Evolutionary conservation across 1,140 invertebrate genomes (phyloP), one percentile per base, ranked within the genome.

Genomic region (Drosophila erecta): DNA sequence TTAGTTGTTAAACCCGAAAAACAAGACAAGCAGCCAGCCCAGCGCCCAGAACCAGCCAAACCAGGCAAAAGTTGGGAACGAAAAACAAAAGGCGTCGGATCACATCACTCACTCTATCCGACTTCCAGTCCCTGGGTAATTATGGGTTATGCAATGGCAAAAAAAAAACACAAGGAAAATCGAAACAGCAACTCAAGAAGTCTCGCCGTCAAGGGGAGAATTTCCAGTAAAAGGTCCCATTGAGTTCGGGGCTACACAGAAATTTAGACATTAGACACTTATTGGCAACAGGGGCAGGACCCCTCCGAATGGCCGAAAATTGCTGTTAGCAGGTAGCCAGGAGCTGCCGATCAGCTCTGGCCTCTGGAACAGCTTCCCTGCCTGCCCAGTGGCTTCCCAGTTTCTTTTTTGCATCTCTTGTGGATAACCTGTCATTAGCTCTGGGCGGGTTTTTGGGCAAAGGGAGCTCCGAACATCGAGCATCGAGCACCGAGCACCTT

Each of bases 181-280:
- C 46, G 70, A 53, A 61, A 67, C 38, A 56, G 41, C 27, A 51
- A 67, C 46, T n/a, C 46, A 51, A 58, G 53, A 51, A 58, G 53
- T 22, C 17, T 4, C 55, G 38, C 64, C 55, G 75, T 44, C 30
- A 30, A 62, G 53, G 40, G 40, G 57, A 47, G 22, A 66, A 60
- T 64, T 54, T 46, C 30, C 50, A 41, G 46, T 43, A 59, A 69
- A 81, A 81, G 64, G 60, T 69, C 55, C 54, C 66, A 27, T 41
- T 56, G 49, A 51, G 54, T 66, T 30, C 62, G 56, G 50, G 57
- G 41, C 70, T 59, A 69, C 62, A 64, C 64, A 66, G 74, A 89
- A 89, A 89, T 89, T 84, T 89, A 89, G 84, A 89, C 85, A 89
- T 89, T 89, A 89, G 84, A 89, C 84, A 89, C 84, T 89, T 89